A percentile compares a stretch with the other conserved stretches of the same genome.
phyloP scores from a whole-genome alignment of 2,888 invertebrate species.

The Pantelozetes paolii region DNA sequence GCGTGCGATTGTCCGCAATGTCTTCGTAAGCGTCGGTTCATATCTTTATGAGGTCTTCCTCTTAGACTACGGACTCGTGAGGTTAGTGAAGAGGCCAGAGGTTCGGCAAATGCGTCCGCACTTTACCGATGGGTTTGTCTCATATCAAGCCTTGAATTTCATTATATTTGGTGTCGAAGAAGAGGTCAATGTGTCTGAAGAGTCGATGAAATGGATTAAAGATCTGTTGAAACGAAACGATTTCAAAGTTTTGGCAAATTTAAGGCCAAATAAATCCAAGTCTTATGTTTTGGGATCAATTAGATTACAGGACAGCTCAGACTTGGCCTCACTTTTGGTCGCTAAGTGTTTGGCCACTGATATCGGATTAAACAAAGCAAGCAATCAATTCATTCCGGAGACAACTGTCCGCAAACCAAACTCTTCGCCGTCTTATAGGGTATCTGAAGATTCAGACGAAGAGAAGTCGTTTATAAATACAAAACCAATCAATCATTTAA shows the following conservation, averaged over 20 bases:
- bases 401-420: neutral
- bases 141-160: neutral
- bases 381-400: neutral
- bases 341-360: neutral
- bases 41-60: neutral
- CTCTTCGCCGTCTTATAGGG: conserved; percentile 3
- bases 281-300: neutral
- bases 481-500: no score
- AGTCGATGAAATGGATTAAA: neutral
- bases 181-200: neutral
- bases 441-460: no score
- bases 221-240: neutral
- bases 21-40: neutral
- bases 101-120: conserved; percentile 1
- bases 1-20: neutral
- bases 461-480: no score
- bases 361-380: neutral
- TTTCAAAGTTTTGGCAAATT: neutral
- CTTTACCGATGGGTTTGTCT: neutral
- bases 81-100: neutral
- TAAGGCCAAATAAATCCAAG: neutral
- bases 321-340: neutral
- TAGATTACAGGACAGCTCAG: neutral
- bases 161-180: neutral
- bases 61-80: neutral